Evolutionary conservation across 2,113 vertebrate species (phyloP), one percentile per base, ranked within the genome.

Genomic region (Macroglossus sobrinus): DNA sequence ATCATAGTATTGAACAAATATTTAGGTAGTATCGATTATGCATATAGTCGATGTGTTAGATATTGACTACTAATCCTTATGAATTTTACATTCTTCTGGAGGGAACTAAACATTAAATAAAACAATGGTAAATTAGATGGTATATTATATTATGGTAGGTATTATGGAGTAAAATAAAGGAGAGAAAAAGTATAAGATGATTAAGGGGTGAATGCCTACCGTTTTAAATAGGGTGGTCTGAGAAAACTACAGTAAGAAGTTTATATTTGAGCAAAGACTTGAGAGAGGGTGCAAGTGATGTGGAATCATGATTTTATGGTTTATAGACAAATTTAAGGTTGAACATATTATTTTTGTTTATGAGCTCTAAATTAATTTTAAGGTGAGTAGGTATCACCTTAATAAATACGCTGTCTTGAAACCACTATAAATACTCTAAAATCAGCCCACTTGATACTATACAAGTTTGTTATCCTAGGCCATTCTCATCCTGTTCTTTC

Each of bases 291-390:
- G 1, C 12, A 75, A 45, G 19, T 45, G 33, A 61, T 89, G 8
- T 76, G 4, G 33, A 1, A 50, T 74, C 3, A 35, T 2, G 47
- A 66, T 30, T 87, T 55, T 38, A 57, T 81, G 22, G 19, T 61
- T 85, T 81, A 78, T 26, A 43, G 18, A 61, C 86, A 86, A 68
- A 38, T 8, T 55, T 87, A 80, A 86, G 30, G 68, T 19, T 47
- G 55, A 84, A 19, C 21, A 95, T 18, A 78, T 72, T 26, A 43
- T 91, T 82, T 90, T 2, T 69, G 38, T 75, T 96, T 96, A 50
- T 91, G 50, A 93, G 71, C 24, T 71, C 35, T 38, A 61, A 84
- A 50, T 86, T 89, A 90, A 76, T 84, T 84, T 95, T 16, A 82
- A 68, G 59, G 21, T 59, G 33, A 74, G 16, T 24, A 43, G 45